Conservation (phyloP, 2,113 vertebrate species). For the Plectropomus leopardus region DNA sequence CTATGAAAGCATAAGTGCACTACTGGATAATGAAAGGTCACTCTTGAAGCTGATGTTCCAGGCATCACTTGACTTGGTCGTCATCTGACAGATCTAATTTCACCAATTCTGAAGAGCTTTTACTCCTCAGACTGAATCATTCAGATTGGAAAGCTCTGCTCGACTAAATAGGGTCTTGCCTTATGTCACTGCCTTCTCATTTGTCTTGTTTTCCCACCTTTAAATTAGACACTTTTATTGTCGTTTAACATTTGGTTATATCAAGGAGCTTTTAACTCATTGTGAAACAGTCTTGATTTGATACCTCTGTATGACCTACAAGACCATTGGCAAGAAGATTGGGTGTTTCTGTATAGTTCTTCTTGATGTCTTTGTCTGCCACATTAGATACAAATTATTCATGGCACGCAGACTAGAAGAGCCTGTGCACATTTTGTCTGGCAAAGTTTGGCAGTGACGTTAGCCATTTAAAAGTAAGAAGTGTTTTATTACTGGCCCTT, state of each 20-base stretch:
- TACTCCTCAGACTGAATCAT: not conserved
- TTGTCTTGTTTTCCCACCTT: not conserved
- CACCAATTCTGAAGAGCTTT: not conserved
- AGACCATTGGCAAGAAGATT: too few species aligned
- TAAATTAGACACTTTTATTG: slow-evolving; percentile 27
- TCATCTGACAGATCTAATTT: slow-evolving; percentile 26
- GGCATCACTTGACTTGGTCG: slow-evolving; percentile 7
- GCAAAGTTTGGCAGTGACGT: too few species aligned
- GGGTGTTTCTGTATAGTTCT: too few species aligned
- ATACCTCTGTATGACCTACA: too few species aligned
- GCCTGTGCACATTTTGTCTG: too few species aligned
- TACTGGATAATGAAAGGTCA: slow-evolving; percentile 35
- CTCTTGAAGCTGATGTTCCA: slow-evolving; percentile 31
- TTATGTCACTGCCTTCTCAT: not conserved
- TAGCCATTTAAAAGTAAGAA: too few species aligned
- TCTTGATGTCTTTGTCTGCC: too few species aligned
- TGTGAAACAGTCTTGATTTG: too few species aligned
- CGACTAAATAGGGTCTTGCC: not conserved
- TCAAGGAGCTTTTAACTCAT: too few species aligned
- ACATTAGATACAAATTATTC: too few species aligned
- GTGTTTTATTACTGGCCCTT: too few species aligned
- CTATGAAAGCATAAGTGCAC: slow-evolving; percentile 23
- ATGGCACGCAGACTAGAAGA: too few species aligned
- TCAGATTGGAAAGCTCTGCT: slow-evolving; percentile 2
- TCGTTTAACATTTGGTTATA: not conserved